Percentiles rank a stretch among this genome's conserved stretches.
Evolutionary conservation across 2,888 invertebrate species (phyloP).

Genomic region (Elaeidobius kamerunicus): DNA sequence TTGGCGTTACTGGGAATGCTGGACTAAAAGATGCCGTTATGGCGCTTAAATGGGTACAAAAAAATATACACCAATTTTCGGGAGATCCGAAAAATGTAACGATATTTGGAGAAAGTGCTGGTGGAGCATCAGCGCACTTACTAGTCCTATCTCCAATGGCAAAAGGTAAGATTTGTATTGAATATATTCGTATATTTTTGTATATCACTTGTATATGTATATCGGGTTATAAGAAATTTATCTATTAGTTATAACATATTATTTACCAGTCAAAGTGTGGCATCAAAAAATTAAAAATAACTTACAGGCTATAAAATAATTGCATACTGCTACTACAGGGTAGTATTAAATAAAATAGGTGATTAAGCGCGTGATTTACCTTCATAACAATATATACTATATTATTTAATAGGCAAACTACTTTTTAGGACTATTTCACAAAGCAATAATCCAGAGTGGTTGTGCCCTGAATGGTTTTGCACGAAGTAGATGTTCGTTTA

Average conservation of each 20-base stretch:
- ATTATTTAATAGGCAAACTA: too few relatives aligned
- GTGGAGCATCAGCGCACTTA: conserved; percentile 52
- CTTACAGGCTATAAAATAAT: too few relatives aligned
- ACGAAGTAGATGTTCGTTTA: conserved; percentile 33
- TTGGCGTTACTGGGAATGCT: conserved; percentile 55
- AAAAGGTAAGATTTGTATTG: conserved; percentile 42
- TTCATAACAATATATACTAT: too few relatives aligned
- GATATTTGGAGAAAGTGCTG: conserved; percentile 56
- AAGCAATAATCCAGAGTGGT: conserved; percentile 44
- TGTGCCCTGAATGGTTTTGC: conserved; percentile 40
- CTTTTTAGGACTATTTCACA: conserved; percentile 42
- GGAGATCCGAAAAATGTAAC: conserved; percentile 55
- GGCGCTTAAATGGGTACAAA: conserved; percentile 54
- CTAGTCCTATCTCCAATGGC: conserved; percentile 52
- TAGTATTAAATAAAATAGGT: too few relatives aligned
- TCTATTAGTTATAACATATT: too few relatives aligned
- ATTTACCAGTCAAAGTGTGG: too few relatives aligned
- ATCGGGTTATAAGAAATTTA: too few relatives aligned
- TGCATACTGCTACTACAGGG: too few relatives aligned
- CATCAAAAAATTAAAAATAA: too few relatives aligned
- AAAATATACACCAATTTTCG: conserved; percentile 52
- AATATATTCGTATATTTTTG: neutral
- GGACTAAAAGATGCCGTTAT: conserved; percentile 54
- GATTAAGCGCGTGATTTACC: too few relatives aligned
- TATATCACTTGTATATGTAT: too few relatives aligned